Evolutionary conservation across 1,140 invertebrate species (phyloP).

Genomic region (Chlorops oryzae): DNA sequence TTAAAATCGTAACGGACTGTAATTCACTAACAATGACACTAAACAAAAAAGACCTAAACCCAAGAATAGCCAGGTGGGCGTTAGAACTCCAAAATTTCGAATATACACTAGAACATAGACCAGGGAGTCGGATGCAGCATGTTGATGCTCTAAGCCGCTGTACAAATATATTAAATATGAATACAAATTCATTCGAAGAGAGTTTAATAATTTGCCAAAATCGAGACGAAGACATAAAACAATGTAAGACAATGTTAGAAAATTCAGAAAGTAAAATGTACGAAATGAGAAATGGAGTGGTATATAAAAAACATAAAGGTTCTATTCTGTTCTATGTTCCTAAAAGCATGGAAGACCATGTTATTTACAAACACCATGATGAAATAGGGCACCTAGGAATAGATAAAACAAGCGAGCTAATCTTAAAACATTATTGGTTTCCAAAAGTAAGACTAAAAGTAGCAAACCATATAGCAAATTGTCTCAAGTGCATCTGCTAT

Average conservation of each 20-base stretch:
- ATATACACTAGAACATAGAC: slow-evolving; percentile 28
- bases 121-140: slow-evolving; percentile 34
- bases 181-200: slow-evolving; percentile 13
- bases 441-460: slow-evolving; percentile 31
- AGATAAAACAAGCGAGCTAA: slow-evolving; percentile 39
- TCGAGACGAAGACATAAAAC: slow-evolving; percentile 37
- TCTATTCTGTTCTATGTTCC: slow-evolving; percentile 27
- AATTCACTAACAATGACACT: slow-evolving; percentile 40
- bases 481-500: slow-evolving; percentile 32
- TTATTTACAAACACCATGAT: slow-evolving; percentile 31
- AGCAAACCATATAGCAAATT: slow-evolving; percentile 28
- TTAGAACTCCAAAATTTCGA: slow-evolving; percentile 35
- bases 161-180: not conserved
- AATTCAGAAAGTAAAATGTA: slow-evolving; percentile 21
- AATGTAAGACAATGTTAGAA: slow-evolving; percentile 24
- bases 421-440: slow-evolving; percentile 44
- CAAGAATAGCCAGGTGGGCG: slow-evolving; percentile 38
- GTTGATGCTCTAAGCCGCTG: slow-evolving; percentile 21
- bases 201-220: slow-evolving; percentile 21
- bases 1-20: slow-evolving; percentile 48
- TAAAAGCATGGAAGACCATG: slow-evolving; percentile 25
- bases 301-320: slow-evolving; percentile 23
- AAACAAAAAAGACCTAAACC: slow-evolving; percentile 39
- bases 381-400: slow-evolving; percentile 38
- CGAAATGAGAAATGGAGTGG: slow-evolving; percentile 17